phyloP scores from a whole-genome alignment of 2,888 invertebrate genomes.

The Epirrhoe tristata region DNA sequence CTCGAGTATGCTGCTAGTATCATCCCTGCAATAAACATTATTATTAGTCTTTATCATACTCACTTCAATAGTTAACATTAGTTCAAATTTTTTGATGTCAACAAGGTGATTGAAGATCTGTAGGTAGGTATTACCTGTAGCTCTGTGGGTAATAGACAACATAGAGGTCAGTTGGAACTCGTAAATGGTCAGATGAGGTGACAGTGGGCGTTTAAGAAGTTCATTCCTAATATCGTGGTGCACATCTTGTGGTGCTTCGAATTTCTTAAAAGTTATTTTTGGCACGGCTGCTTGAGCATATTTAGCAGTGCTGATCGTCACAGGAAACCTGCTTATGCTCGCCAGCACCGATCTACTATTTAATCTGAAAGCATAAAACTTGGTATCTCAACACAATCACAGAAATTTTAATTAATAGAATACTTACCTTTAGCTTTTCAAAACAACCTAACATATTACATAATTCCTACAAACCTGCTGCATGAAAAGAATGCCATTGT shows the following conservation, averaged over 20 bases:
- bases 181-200: conserved; percentile 95
- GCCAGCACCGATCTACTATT: conserved; percentile 65
- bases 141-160: conserved; percentile 94
- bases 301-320: conserved; percentile 60
- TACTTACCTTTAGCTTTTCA: conserved; percentile 33
- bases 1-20: conserved; percentile 85
- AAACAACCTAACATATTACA: conserved; percentile 64
- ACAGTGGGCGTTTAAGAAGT: conserved; percentile 91
- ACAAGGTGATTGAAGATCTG: neutral
- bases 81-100: neutral
- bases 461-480: conserved; percentile 76
- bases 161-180: conserved; percentile 91
- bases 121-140: conserved; percentile 81
- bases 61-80: neutral
- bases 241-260: conserved; percentile 69
- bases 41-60: neutral
- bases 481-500: conserved; percentile 72
- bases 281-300: conserved; percentile 72
- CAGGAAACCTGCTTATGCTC: conserved; percentile 68
- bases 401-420: neutral
- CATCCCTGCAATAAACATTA: conserved; percentile 74
- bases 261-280: conserved; percentile 72
- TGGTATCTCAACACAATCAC: conserved; percentile 10
- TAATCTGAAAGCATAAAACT: conserved; percentile 62
- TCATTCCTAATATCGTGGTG: conserved; percentile 89